Conservation (phyloP, 2,888 invertebrate species). For the Cheilosia soror region DNA sequence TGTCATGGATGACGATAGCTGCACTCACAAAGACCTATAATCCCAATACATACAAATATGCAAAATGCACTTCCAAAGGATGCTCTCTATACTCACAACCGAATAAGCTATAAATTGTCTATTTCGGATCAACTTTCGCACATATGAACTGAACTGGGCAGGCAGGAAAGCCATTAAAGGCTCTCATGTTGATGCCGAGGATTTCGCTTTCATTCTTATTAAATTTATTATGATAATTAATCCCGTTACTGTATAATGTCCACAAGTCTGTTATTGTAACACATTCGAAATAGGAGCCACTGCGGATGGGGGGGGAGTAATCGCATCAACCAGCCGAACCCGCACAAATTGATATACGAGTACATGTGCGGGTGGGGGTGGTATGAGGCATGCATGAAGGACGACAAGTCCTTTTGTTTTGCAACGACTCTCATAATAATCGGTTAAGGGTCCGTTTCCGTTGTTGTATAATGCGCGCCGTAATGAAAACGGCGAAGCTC, state of each 20-base stretch:
- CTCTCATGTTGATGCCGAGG: slow-evolving; percentile 42
- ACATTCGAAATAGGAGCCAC: slow-evolving; percentile 62
- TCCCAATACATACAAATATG: not conserved
- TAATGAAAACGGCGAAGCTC: slow-evolving; percentile 68
- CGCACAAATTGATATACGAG: slow-evolving; percentile 35
- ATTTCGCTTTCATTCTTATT: slow-evolving; percentile 62
- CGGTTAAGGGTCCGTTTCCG: slow-evolving; percentile 37
- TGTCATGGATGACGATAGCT: slow-evolving; percentile 1
- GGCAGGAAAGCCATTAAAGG: slow-evolving; percentile 29
- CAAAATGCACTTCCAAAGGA: slow-evolving; percentile 2
- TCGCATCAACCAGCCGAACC: slow-evolving; percentile 17
- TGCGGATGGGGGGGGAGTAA: slow-evolving; percentile 18
- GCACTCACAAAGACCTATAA: too few relatives aligned
- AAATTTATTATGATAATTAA: slow-evolving; percentile 73
- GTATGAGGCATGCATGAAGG: slow-evolving; percentile 10
- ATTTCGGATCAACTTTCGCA: slow-evolving; percentile 9
- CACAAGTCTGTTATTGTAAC: slow-evolving; percentile 39
- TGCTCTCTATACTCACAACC: too few relatives aligned
- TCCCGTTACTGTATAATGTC: slow-evolving; percentile 65
- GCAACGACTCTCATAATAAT: slow-evolving; percentile 46
- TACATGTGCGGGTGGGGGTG: not conserved
- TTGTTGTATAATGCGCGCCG: slow-evolving; percentile 34
- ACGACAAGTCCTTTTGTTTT: slow-evolving; percentile 53
- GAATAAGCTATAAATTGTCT: slow-evolving; percentile 2
- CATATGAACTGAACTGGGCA: not conserved